Conservation (phyloP, 2,113 vertebrate species). For the Calypte anna region DNA sequence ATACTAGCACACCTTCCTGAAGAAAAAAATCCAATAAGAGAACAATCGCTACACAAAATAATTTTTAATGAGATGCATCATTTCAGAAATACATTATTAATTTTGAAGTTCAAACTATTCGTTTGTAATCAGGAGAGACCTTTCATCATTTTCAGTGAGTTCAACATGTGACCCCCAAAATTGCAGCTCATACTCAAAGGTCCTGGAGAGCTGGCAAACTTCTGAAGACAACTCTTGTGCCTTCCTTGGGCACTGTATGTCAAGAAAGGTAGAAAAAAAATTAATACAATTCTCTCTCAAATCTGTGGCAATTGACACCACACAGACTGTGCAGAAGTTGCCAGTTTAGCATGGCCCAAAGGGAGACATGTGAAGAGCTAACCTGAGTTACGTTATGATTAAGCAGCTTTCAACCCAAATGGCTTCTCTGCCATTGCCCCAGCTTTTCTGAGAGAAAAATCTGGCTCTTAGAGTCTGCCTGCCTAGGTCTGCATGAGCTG, state of each 20-base stretch:
- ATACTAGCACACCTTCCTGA: neutral
- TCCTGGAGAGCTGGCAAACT: neutral
- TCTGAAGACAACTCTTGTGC: neutral
- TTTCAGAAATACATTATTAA: neutral
- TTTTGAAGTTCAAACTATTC: neutral
- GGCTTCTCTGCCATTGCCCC: neutral
- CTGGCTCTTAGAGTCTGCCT: neutral
- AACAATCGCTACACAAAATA: neutral
- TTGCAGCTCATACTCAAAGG: neutral
- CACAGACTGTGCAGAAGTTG: neutral
- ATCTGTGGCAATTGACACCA: neutral
- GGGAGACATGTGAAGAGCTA: neutral
- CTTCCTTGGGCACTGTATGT: neutral
- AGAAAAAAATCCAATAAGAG: neutral
- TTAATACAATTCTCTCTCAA: neutral
- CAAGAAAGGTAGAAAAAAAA: neutral
- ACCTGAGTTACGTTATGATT: neutral
- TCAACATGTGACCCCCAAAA: neutral
- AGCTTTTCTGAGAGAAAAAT: neutral
- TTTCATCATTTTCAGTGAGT: neutral
- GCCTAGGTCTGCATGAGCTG: neutral
- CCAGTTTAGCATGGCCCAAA: neutral
- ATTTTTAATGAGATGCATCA: neutral
- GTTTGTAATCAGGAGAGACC: neutral
- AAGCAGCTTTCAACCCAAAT: neutral